A percentile compares a stretch with the other conserved stretches of the same genome.
Evolutionary conservation across 2,888 invertebrate genomes (phyloP).

Genomic region (Hecatera dysodea): DNA sequence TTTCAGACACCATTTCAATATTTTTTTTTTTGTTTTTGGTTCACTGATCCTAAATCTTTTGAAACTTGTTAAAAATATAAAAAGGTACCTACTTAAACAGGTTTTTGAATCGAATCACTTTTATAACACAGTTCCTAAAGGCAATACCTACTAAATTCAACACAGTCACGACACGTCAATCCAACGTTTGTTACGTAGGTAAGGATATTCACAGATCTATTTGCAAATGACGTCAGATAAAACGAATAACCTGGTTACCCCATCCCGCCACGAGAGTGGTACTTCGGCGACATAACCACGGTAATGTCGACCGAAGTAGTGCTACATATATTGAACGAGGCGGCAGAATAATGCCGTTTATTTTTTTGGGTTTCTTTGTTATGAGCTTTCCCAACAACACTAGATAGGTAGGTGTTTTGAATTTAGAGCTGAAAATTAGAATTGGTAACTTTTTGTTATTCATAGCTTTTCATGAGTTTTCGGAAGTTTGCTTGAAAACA

Average conservation of each 20-base stretch:
- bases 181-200: not conserved
- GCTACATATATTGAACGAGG: slow-evolving; percentile 20
- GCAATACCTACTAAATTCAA: not conserved
- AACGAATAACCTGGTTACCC: slow-evolving; percentile 31
- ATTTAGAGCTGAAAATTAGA: slow-evolving; percentile 14
- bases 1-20: not conserved
- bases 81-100: not conserved
- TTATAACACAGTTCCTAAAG: not conserved
- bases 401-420: slow-evolving; percentile 33
- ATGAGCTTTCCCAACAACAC: slow-evolving; percentile 10
- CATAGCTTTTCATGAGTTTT: not conserved
- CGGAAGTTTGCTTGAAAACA: not conserved
- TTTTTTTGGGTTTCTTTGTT: slow-evolving; percentile 15
- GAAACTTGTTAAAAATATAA: slow-evolving; percentile 1
- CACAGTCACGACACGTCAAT: not conserved
- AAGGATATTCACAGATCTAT: slow-evolving; percentile 25
- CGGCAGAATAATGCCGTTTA: slow-evolving; percentile 17
- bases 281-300: slow-evolving; percentile 36
- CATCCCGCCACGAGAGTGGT: slow-evolving; percentile 20
- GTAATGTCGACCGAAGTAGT: slow-evolving; percentile 32
- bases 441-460: slow-evolving; percentile 7
- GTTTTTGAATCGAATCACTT: not conserved
- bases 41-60: slow-evolving; percentile 6
- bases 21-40: not conserved
- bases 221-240: slow-evolving; percentile 45